Conservation (phyloP, 2,888 invertebrate species). For the Ctena decussata region DNA sequence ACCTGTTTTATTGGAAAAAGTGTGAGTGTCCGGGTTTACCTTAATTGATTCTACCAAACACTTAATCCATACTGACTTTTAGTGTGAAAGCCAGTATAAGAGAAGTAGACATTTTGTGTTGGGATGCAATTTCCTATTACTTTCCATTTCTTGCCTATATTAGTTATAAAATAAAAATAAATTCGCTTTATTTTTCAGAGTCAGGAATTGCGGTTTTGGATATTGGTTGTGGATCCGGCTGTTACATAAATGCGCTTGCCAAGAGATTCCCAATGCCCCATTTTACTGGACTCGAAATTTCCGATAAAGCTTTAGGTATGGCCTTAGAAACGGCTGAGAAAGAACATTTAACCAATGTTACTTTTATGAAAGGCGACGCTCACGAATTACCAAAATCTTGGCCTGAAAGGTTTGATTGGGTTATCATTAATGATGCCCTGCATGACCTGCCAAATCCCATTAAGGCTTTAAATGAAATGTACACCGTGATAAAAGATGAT, state of each 20-base stretch:
- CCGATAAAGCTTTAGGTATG: slow-evolving; percentile 11
- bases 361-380: slow-evolving; percentile 43
- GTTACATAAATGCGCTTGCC: slow-evolving; percentile 35
- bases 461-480: slow-evolving; percentile 37
- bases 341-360: slow-evolving; percentile 21
- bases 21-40: too few species aligned
- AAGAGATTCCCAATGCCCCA: slow-evolving; percentile 49
- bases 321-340: slow-evolving; percentile 21
- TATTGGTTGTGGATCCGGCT: slow-evolving; percentile 50
- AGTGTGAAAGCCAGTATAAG: too few species aligned
- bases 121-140: too few species aligned
- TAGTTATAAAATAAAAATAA: too few species aligned
- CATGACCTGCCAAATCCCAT: slow-evolving; percentile 58
- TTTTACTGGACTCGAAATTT: slow-evolving; percentile 39
- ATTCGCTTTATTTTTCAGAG: too few species aligned
- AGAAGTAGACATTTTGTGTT: too few species aligned
- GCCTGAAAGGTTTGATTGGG: slow-evolving; percentile 37
- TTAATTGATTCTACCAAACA: too few species aligned
- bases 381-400: slow-evolving; percentile 31
- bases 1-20: too few species aligned
- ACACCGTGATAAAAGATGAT: slow-evolving; percentile 40
- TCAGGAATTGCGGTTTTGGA: slow-evolving; percentile 52
- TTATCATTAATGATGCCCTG: slow-evolving; percentile 41
- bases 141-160: too few species aligned
- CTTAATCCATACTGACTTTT: too few species aligned